Percentiles rank a stretch among this genome's conserved stretches.
These are phyloP conservation scores for Nipponia nippon DNA, from an alignment of 2,113 vertebrate genomes.

Conservation along the genomic window DNA sequence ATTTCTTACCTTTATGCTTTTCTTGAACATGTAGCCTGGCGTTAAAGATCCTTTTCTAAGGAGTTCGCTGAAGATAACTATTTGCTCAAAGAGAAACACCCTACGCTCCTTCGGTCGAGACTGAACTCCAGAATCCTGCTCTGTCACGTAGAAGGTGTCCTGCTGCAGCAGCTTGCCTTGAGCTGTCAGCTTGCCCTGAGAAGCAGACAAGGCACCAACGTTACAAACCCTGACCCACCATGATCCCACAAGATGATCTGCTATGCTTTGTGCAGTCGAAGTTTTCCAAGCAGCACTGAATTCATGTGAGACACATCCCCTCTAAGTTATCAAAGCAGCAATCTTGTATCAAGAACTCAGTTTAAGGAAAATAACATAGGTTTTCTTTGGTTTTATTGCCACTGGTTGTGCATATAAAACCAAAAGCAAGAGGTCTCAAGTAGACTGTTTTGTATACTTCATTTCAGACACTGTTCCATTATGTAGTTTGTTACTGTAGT, in stretches of 20 bases:
- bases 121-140: conserved; percentile 89
- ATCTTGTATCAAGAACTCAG: background rate
- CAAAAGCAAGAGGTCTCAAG: background rate
- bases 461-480: background rate
- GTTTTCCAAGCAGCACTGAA: background rate
- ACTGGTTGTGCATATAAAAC: background rate
- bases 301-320: background rate
- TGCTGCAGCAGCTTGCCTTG: conserved; percentile 97
- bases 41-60: conserved; percentile 95
- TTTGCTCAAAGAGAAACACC: conserved; percentile 98
- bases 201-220: background rate
- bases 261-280: background rate
- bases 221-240: background rate
- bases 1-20: conserved; percentile 89
- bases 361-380: background rate
- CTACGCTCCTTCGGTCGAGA: conserved; percentile 94
- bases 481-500: background rate
- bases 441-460: background rate
- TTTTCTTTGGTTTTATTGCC: background rate
- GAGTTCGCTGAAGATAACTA: conserved; percentile 97
- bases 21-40: conserved; percentile 94
- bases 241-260: background rate
- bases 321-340: background rate
- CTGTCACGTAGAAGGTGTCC: conserved; percentile 95
- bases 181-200: conserved; percentile 90